Percentiles rank a stretch among this genome's conserved stretches.
Evolutionary conservation across 2,113 vertebrate genomes (phyloP).

Genomic region (Oreochromis niloticus): DNA sequence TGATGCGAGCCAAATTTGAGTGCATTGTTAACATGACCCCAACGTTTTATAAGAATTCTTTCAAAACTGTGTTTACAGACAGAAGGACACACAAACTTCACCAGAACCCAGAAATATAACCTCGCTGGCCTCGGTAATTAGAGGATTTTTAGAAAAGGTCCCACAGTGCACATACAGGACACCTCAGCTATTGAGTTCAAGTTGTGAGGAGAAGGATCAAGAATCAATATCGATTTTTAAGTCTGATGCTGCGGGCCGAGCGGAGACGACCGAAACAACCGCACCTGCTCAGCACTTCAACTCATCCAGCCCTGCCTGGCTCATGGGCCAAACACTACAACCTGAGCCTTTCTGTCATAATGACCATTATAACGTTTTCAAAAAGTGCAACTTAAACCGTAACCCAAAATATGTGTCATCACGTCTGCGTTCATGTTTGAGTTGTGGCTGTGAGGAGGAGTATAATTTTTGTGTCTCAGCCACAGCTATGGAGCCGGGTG

Average conservation of each 20-base stretch:
- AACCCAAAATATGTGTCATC: background rate
- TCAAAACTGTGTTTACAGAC: background rate
- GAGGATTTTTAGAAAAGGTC: background rate
- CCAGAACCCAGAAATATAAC: background rate
- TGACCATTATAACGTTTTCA: background rate
- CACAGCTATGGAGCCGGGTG: background rate
- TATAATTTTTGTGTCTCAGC: background rate
- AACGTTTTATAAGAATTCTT: background rate
- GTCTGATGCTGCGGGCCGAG: background rate
- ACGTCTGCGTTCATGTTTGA: background rate
- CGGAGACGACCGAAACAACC: background rate
- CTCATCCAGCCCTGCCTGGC: background rate
- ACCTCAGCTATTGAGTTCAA: background rate
- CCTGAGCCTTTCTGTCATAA: background rate
- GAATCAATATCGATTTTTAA: background rate
- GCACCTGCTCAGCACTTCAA: background rate
- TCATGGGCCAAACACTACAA: background rate
- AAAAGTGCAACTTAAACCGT: background rate
- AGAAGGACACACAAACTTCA: background rate
- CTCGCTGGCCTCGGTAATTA: background rate
- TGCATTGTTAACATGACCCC: background rate
- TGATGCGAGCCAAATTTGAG: background rate
- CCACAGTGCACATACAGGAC: background rate
- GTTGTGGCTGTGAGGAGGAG: background rate
- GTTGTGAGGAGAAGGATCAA: background rate